Evolutionary conservation across 2,113 vertebrate genomes (phyloP).

Genomic region (Accipiter virgatus): DNA sequence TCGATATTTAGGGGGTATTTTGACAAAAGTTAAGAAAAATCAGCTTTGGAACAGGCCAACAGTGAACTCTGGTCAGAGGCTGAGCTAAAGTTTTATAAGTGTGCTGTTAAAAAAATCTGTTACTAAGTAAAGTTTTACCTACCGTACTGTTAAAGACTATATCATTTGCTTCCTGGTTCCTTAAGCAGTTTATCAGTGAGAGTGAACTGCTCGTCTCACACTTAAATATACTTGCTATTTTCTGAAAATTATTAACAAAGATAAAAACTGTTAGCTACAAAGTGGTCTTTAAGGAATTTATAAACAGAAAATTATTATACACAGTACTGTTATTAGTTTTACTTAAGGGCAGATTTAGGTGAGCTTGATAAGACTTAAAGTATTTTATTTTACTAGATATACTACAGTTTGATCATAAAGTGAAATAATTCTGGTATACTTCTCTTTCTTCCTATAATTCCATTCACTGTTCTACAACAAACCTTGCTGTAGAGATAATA

Average conservation of each 20-base stretch:
- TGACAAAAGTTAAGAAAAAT: not conserved
- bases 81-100: not conserved
- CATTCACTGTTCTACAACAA: not conserved
- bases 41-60: not conserved
- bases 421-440: not conserved
- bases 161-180: not conserved
- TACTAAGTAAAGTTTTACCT: not conserved
- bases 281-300: not conserved
- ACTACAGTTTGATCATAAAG: not conserved
- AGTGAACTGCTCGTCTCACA: not conserved
- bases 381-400: not conserved
- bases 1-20: not conserved
- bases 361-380: not conserved
- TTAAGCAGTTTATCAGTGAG: conserved; percentile 19
- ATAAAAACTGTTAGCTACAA: not conserved
- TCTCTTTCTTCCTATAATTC: not conserved
- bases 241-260: conserved; percentile 8
- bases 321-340: not conserved
- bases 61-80: not conserved
- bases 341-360: not conserved
- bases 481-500: not conserved
- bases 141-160: not conserved
- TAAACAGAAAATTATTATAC: not conserved
- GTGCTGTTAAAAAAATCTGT: not conserved
- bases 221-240: not conserved